phyloP scores from a whole-genome alignment of 2,888 invertebrate genomes.

The Lasius fuliginosus region DNA sequence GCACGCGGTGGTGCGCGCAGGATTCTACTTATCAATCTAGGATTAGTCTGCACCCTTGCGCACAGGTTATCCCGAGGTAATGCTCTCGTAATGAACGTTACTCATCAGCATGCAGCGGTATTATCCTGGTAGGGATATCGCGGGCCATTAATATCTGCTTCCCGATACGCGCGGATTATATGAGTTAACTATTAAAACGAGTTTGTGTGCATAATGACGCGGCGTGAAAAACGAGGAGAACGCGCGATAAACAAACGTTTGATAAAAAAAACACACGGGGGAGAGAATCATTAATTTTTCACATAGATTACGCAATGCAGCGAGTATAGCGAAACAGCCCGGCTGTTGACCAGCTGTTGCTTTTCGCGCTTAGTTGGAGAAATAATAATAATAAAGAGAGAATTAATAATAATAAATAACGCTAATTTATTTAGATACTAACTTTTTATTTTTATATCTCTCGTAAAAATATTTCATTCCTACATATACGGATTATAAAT shows the following conservation, averaged over 20 bases:
- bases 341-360: background rate
- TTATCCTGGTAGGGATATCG: constrained; percentile 70
- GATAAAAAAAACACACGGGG: constrained; percentile 10
- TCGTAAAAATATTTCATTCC: background rate
- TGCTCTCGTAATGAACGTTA: constrained; percentile 81
- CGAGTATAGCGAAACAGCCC: background rate
- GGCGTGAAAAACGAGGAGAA: constrained; percentile 1
- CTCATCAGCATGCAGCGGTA: constrained; percentile 77
- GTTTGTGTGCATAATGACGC: constrained; percentile 56
- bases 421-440: background rate
- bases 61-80: constrained; percentile 77
- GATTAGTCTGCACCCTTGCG: constrained; percentile 80
- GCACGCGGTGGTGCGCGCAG: constrained; percentile 69
- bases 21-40: constrained; percentile 80
- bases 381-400: background rate
- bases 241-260: constrained; percentile 16
- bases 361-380: background rate
- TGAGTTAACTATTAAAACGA: constrained; percentile 67
- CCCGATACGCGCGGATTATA: constrained; percentile 68
- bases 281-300: background rate
- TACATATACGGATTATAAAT: constrained; percentile 31
- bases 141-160: constrained; percentile 70
- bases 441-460: background rate
- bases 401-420: background rate
- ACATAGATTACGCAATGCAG: background rate